Conservation (phyloP, 2,113 vertebrate species). For the Tautogolabrus adspersus region DNA sequence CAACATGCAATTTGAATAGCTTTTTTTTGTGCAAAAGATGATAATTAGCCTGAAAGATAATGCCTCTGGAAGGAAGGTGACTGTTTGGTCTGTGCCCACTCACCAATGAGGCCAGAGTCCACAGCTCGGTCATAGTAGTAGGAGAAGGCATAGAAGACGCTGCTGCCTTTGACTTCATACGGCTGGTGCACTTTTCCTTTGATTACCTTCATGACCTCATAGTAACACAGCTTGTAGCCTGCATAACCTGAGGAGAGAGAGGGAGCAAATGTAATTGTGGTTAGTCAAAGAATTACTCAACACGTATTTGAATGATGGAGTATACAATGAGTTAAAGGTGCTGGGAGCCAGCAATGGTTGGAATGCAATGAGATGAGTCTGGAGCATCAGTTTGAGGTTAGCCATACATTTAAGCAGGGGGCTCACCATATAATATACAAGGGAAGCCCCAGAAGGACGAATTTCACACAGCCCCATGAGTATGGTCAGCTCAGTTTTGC, state of each 20-base stretch:
- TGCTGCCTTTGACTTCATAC: conserved; percentile 89
- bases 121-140: conserved; percentile 96
- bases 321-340: conserved; percentile 25
- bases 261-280: not conserved
- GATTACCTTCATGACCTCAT: conserved; percentile 91
- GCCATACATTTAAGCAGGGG: conserved; percentile 43
- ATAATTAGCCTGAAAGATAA: conserved; percentile 43
- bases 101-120: conserved; percentile 93
- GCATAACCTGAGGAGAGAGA: conserved; percentile 84
- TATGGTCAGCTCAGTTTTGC: conserved; percentile 52
- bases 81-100: conserved; percentile 61
- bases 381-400: conserved; percentile 54
- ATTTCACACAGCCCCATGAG: conserved; percentile 64
- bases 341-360: conserved; percentile 25
- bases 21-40: conserved; percentile 34
- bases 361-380: conserved; percentile 38
- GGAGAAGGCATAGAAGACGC: conserved; percentile 96
- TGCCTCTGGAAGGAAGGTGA: conserved; percentile 27
- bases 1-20: conserved; percentile 46
- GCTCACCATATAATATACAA: conserved; percentile 47
- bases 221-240: conserved; percentile 94
- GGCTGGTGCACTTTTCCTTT: conserved; percentile 93
- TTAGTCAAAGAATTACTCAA: conserved; percentile 1
- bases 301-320: not conserved
- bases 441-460: conserved; percentile 74